Base-by-base conservation (phyloP, 2,113 vertebrate species). In the Megalops atlanticus region DNA sequence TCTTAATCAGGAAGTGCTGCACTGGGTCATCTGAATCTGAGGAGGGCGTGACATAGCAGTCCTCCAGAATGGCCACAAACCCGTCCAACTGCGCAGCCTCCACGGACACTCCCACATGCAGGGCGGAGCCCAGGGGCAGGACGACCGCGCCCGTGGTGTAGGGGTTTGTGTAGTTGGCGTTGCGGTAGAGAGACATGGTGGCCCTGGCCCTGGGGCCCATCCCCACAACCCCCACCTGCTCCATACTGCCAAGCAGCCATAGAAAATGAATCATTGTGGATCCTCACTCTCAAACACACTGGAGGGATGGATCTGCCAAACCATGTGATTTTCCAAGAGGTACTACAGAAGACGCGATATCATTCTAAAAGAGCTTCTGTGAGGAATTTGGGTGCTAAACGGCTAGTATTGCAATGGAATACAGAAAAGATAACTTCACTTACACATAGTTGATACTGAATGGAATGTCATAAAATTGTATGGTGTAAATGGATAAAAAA, bases 41-140 rank as follows among this genome's bases (percentile, higher is more conserved):
- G 12, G 87, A 82, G 8, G 84, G 83, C 52, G 87, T 85, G 33
- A 85, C 72, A 1, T 84, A 91, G 86, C 92, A 93, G 84, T 90
- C 73, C 39, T 91, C 90, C 77, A 93, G 76, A 79, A 91, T 86
- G 10, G 88, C 39, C 4, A 54, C 87, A 80, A 93, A 89, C 35
- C 24, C 35, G 10, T 40, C 47, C 3, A 41, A 40, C 0, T 89
- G 85, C 4, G 24, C 80, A 11, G 80, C 77, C 0, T 81, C 43
- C 45, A 90, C 85, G 39, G 76, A 82, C 41, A 91, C 75, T 0
- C 87, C 87, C 74, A 93, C 89, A 0, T 90, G 81, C 14, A 92
- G 47, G 0, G 87, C 77, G 0, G 87, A 85, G 39, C 89, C 91
- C 33, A 92, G 38, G 0, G 88, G 86, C 54, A 92, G 82, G 16